Percentiles rank a stretch among this genome's conserved stretches.
Evolutionary conservation across 2,797 vertebrate species (phyloP).

Genomic region (Microctenopoma steveboyesi): DNA sequence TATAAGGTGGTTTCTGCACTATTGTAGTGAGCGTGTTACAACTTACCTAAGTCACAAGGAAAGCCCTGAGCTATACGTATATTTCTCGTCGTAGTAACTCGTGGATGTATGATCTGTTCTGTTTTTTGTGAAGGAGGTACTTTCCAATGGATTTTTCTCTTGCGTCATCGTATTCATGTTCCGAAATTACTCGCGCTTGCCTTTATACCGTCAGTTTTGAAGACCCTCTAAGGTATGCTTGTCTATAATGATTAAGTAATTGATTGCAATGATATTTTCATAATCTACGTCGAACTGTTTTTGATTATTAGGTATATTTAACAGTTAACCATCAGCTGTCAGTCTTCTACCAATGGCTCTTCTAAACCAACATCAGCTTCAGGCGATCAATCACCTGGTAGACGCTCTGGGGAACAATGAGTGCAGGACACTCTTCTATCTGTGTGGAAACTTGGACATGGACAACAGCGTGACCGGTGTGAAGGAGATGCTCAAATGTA

Average conservation of each 20-base stretch:
- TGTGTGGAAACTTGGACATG: constrained; percentile 80
- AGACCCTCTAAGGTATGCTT: neutral
- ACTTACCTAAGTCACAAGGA: no score
- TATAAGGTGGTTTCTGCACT: neutral
- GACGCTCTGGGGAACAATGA: constrained; percentile 85
- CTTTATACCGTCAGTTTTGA: neutral
- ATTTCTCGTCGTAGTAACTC: neutral
- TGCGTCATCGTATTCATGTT: neutral
- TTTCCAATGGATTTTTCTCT: neutral
- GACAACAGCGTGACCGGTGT: constrained; percentile 58
- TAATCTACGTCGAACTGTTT: no score
- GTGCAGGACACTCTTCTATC: constrained; percentile 81
- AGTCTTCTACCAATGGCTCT: constrained; percentile 20
- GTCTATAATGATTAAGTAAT: no score
- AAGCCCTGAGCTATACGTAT: neutral
- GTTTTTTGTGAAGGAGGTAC: neutral
- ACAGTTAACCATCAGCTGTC: neutral
- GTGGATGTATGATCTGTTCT: neutral
- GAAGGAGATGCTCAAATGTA: constrained; percentile 77
- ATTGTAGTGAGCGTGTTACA: neutral
- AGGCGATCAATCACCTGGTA: constrained; percentile 80
- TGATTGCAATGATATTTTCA: no score
- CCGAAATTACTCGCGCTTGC: neutral
- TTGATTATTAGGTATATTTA: neutral
- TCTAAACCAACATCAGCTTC: constrained; percentile 3